Evolutionary conservation across 2,888 invertebrate species (phyloP), one percentile per base, ranked within the genome.

Genomic region (Pedicia rivosa): DNA sequence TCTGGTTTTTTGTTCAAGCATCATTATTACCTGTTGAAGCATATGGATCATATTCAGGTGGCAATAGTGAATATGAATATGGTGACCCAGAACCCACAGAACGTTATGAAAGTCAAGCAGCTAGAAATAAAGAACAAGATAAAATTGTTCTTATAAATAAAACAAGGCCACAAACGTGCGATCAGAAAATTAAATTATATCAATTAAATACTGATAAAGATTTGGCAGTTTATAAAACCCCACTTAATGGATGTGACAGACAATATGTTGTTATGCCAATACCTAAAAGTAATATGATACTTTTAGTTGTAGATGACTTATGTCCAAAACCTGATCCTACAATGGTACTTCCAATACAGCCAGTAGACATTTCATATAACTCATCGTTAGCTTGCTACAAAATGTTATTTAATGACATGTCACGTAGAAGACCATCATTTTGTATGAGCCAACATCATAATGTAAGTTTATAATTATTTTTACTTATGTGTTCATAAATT

Each of bases 161-260:
- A 50, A 88, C 88, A 1, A 67, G 79, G 30, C 83, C 84, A 1
- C 78, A 82, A 38, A 80, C 87, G 4, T 91, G 90, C 55, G 90
- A 90, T 56, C 70, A 83, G 54, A 75, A 82, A 55, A 66, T 71
- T 52, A 64, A 57, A 32, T 55, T 73, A 3, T 73, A 70, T 52
- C 56, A 54, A 5, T 44, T 61, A 25, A 53, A 50, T 64, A 70
- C 50, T 51, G 72, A 59, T 60, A 53, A 66, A 63, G 49, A 68
- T 56, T 52, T 70, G 62, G 54, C 56, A 64, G 49, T 68, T 56
- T 58, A 57, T 51, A 59, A 58, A 51, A 58, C 56, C 50, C 57
- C 58, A 45, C 56, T 60, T 42, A 56, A 55, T 44, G 60, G 53
- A 46, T 63, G 63, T 47, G 59, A 61, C 49, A 52, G 62, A 50